phyloP scores from a whole-genome alignment of 1,140 invertebrate species.

The Triops cancriformis region DNA sequence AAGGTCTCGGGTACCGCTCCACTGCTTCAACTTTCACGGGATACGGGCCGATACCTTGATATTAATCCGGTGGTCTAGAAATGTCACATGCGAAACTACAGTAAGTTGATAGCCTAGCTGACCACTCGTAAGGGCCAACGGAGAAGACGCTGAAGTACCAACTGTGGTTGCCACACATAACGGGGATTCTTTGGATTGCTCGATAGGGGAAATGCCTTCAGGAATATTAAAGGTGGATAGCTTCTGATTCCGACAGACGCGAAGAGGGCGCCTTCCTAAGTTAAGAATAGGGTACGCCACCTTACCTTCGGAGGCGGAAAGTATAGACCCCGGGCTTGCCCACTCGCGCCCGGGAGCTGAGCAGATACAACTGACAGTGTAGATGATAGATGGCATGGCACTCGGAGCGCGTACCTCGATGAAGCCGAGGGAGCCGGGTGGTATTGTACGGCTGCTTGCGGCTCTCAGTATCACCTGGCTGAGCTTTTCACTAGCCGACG shows the following conservation, averaged over 20 bases:
- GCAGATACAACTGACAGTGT: not conserved
- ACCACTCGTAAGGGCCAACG: not conserved
- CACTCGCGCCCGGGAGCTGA: not conserved
- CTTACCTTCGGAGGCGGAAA: not conserved
- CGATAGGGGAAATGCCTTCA: not conserved
- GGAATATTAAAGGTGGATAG: not conserved
- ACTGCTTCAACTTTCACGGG: not conserved
- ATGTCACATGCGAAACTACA: not conserved
- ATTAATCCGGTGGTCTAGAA: constrained; percentile 6
- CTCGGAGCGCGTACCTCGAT: not conserved
- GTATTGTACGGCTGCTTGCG: not conserved
- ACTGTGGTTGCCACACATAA: not conserved
- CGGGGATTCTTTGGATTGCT: too few relatives aligned
- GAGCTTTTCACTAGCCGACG: not conserved
- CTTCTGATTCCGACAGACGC: not conserved
- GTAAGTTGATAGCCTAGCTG: not conserved
- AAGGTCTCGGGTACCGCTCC: not conserved
- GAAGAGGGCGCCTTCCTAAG: not conserved
- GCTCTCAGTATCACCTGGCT: not conserved
- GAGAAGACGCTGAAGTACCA: not conserved
- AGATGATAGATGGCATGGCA: not conserved
- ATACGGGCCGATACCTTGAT: not conserved
- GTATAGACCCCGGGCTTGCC: not conserved
- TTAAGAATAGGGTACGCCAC: not conserved
- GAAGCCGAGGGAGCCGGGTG: not conserved